A percentile compares a stretch with the other conserved stretches of the same genome.
Conservation (phyloP, 2,113 vertebrate genomes). For the Entelurus aequoreus region DNA sequence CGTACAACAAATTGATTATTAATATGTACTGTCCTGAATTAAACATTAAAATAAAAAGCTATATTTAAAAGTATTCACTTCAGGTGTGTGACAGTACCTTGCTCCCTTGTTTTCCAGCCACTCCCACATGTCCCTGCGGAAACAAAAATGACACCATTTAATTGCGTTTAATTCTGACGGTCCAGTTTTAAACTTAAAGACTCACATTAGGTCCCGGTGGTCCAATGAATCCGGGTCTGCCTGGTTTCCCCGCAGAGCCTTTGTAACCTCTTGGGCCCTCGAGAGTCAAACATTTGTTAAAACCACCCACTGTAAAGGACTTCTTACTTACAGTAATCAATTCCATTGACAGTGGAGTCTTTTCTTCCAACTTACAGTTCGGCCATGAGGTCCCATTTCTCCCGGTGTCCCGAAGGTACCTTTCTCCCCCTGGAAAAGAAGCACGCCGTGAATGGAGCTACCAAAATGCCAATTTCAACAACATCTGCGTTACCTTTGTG, state of each 20-base stretch:
- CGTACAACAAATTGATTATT: no score
- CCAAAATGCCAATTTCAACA: slow-evolving; percentile 15
- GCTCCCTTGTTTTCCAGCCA: slow-evolving; percentile 57
- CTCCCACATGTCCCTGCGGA: slow-evolving; percentile 70
- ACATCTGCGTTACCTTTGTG: slow-evolving; percentile 53
- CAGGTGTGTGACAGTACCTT: slow-evolving; percentile 60
- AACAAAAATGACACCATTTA: slow-evolving; percentile 45
- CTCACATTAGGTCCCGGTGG: slow-evolving; percentile 69
- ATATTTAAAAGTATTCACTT: neutral
- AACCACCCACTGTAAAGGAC: slow-evolving; percentile 26
- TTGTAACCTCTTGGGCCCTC: slow-evolving; percentile 71
- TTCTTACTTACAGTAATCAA: slow-evolving; percentile 37
- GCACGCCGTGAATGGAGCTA: slow-evolving; percentile 21
- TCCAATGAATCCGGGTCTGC: slow-evolving; percentile 72
- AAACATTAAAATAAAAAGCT: no score
- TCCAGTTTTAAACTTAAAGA: slow-evolving; percentile 43
- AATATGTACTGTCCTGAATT: no score
- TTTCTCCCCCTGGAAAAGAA: slow-evolving; percentile 71
- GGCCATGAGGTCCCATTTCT: slow-evolving; percentile 73
- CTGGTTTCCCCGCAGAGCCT: slow-evolving; percentile 71
- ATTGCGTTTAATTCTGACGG: slow-evolving; percentile 27
- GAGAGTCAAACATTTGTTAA: slow-evolving; percentile 53
- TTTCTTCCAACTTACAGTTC: slow-evolving; percentile 63
- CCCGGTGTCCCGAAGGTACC: slow-evolving; percentile 66
- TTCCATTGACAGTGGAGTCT: slow-evolving; percentile 35